phyloP scores from a whole-genome alignment of 35 echinoderm and acorn worm genomes.

The Lytechinus variegatus region DNA sequence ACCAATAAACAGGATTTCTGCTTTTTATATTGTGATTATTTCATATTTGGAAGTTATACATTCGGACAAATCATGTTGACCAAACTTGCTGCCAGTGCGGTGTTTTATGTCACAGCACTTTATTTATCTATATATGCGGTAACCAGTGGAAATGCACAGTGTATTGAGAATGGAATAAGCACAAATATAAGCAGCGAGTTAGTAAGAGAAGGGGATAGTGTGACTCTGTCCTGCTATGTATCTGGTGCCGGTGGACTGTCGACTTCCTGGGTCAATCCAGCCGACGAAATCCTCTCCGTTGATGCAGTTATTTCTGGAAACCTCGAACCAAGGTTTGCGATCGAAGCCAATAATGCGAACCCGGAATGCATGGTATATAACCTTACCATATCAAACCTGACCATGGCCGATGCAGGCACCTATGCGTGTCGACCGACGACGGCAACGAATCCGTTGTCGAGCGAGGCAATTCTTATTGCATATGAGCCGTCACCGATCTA shows the following conservation, averaged over 20 bases:
- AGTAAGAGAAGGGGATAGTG: not conserved
- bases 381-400: constrained; percentile 19
- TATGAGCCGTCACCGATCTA: not conserved
- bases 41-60: not conserved
- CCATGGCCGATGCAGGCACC: constrained; percentile 12
- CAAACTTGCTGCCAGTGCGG: not conserved
- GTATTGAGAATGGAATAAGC: constrained; percentile 30
- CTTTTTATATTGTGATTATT: not conserved
- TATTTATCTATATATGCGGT: not conserved
- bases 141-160: constrained; percentile 13
- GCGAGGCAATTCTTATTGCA: not conserved
- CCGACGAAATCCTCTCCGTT: not conserved
- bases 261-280: constrained; percentile 1
- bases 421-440: constrained; percentile 8
- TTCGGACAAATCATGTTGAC: not conserved
- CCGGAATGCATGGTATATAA: constrained; percentile 14
- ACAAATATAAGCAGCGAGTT: not conserved
- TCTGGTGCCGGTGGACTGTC: not conserved
- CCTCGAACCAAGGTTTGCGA: not conserved
- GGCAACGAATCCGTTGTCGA: not conserved
- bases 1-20: not conserved
- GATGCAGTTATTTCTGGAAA: not conserved
- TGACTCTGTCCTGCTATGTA: constrained; percentile 26
- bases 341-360: not conserved
- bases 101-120: not conserved